A percentile compares a stretch with the other conserved stretches of the same genome.
phyloP scores from a whole-genome alignment of 2,113 vertebrate species.

The Glareola pratincola region DNA sequence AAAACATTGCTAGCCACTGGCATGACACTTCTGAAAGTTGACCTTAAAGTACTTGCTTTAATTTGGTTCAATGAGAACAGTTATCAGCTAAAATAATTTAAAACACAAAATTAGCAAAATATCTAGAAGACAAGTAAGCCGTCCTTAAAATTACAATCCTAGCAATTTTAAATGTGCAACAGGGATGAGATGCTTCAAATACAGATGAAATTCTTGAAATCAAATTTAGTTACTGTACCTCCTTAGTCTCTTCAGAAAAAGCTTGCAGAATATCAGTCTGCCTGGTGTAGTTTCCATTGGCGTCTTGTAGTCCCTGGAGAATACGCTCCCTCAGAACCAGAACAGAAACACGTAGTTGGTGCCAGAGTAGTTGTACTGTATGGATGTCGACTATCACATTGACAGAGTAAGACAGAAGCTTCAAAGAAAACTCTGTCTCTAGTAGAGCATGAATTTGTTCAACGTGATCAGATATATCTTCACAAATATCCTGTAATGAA shows the following conservation, averaged over 20 bases:
- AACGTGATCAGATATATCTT: slow-evolving; percentile 98
- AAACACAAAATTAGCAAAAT: not conserved
- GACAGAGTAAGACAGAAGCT: slow-evolving; percentile 96
- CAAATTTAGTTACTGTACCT: slow-evolving; percentile 75
- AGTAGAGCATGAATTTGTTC: slow-evolving; percentile 98
- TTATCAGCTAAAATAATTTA: not conserved
- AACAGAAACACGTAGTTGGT: slow-evolving; percentile 96
- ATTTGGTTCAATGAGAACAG: not conserved
- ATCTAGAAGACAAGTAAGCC: not conserved
- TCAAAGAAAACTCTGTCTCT: slow-evolving; percentile 97
- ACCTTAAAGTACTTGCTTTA: not conserved
- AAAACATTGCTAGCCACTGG: not conserved
- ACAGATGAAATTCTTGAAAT: not conserved
- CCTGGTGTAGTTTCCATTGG: slow-evolving; percentile 97
- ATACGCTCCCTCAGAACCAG: slow-evolving; percentile 95
- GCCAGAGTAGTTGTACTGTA: slow-evolving; percentile 93
- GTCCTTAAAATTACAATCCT: not conserved
- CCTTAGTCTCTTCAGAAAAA: slow-evolving; percentile 90
- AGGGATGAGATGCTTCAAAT: not conserved
- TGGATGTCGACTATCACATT: slow-evolving; percentile 98
- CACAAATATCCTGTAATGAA: slow-evolving; percentile 89
- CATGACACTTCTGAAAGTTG: not conserved
- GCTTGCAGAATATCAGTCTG: slow-evolving; percentile 97
- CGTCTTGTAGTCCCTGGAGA: slow-evolving; percentile 96
- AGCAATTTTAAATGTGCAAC: not conserved